phyloP scores from a whole-genome alignment of 2,888 invertebrate species.

The Morpho helenor region DNA sequence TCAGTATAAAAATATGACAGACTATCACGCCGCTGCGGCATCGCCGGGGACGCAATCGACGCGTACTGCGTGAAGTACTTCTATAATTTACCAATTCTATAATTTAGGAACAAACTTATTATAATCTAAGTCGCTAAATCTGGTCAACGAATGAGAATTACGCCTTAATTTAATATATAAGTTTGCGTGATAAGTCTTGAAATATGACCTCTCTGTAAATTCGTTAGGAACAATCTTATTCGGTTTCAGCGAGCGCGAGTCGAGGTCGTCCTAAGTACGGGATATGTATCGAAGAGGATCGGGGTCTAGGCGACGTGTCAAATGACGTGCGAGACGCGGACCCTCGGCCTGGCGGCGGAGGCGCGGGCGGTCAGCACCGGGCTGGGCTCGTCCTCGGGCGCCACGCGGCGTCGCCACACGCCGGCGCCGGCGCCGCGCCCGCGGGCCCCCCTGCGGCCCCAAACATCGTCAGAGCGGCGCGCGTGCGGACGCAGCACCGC shows the following conservation, averaged over 20 bases:
- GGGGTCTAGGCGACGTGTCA: slow-evolving; percentile 37
- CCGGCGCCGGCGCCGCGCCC: slow-evolving; percentile 43
- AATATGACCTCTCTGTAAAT: too few relatives aligned
- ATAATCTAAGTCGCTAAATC: too few relatives aligned
- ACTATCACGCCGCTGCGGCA: background rate
- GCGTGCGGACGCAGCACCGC: slow-evolving; percentile 9
- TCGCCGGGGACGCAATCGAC: too few relatives aligned
- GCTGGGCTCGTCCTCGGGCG: slow-evolving; percentile 40
- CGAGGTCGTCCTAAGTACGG: background rate
- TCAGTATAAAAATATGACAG: slow-evolving; percentile 29
- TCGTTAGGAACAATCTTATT: too few relatives aligned
- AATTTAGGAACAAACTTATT: too few relatives aligned
- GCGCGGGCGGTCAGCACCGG: slow-evolving; percentile 20
- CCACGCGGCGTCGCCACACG: slow-evolving; percentile 46
- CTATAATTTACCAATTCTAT: too few relatives aligned
- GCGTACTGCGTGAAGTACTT: too few relatives aligned
- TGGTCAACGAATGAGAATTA: too few relatives aligned
- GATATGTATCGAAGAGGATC: slow-evolving; percentile 6
- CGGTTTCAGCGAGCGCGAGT: background rate
- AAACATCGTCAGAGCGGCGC: slow-evolving; percentile 34
- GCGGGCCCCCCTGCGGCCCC: slow-evolving; percentile 53
- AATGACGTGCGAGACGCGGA: slow-evolving; percentile 41
- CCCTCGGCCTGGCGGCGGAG: slow-evolving; percentile 26
- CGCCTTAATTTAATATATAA: too few relatives aligned
- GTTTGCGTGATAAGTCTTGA: too few relatives aligned